Percentiles rank a stretch among this genome's conserved stretches.
phyloP scores from a whole-genome alignment of 1,140 invertebrate species.

The Pachyrhynchus sulphureomaculatus region DNA sequence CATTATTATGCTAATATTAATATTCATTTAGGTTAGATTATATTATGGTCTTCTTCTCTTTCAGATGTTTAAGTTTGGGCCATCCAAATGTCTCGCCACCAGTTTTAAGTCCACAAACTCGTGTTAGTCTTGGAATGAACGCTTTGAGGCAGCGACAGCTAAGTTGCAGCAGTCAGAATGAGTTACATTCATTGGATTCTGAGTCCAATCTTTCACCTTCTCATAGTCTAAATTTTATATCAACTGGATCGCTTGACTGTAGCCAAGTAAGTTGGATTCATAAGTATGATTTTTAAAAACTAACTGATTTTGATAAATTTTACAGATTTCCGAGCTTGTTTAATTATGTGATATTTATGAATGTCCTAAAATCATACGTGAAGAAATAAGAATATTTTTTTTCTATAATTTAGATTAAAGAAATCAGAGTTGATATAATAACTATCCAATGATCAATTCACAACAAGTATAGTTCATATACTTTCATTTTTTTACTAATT shows the following conservation, averaged over 20 bases:
- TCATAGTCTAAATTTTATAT: slow-evolving; percentile 55
- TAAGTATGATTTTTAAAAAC: neutral
- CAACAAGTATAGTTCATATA: too few species aligned
- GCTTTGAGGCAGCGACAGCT: slow-evolving; percentile 58
- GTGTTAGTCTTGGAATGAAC: slow-evolving; percentile 61
- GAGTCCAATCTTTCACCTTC: slow-evolving; percentile 57
- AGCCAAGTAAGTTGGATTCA: slow-evolving; percentile 47
- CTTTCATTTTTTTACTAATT: too few species aligned
- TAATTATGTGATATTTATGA: too few species aligned
- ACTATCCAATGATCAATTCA: too few species aligned
- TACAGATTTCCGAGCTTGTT: too few species aligned
- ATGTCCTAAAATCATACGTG: too few species aligned
- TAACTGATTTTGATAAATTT: slow-evolving; percentile 46
- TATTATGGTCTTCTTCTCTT: too few species aligned
- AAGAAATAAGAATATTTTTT: too few species aligned
- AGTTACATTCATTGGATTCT: slow-evolving; percentile 62
- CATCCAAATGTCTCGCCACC: slow-evolving; percentile 53
- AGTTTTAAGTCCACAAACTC: slow-evolving; percentile 62
- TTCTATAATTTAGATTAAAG: too few species aligned
- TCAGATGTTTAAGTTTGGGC: slow-evolving; percentile 61
- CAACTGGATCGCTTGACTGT: slow-evolving; percentile 56
- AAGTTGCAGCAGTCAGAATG: slow-evolving; percentile 71
- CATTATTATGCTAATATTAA: too few species aligned
- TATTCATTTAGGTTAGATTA: too few species aligned
- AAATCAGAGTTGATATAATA: too few species aligned